These are phyloP conservation scores for Willowsia nigromaculata DNA, from an alignment of 2,888 invertebrate species.

Conservation along the genomic window DNA sequence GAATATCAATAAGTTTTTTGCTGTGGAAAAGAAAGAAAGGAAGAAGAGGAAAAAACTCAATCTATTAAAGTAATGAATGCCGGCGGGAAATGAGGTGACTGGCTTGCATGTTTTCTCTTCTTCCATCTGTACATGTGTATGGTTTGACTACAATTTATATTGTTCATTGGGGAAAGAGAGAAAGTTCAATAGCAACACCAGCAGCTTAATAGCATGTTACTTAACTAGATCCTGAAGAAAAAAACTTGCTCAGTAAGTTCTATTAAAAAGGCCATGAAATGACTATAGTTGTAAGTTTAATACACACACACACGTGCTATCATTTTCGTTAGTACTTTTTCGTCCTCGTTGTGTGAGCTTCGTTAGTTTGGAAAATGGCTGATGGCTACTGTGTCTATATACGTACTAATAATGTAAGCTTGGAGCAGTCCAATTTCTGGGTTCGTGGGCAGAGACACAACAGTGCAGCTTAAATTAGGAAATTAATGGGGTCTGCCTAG, in stretches of 20 bases:
- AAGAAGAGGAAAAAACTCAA: constrained; percentile 63
- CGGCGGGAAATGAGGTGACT: constrained; percentile 64
- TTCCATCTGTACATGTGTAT: not conserved
- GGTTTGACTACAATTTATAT: constrained; percentile 50
- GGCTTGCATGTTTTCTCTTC: constrained; percentile 35
- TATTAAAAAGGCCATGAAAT: constrained; percentile 47
- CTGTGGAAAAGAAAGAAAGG: constrained; percentile 30
- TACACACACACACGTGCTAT: constrained; percentile 6
- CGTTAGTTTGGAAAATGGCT: constrained; percentile 34
- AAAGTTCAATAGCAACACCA: constrained; percentile 11
- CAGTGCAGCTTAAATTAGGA: constrained; percentile 63
- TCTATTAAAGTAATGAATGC: constrained; percentile 72
- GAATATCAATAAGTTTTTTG: constrained; percentile 51
- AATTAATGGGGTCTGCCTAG: constrained; percentile 73
- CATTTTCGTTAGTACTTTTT: constrained; percentile 31
- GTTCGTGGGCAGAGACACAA: constrained; percentile 47
- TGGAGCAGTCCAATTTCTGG: constrained; percentile 50
- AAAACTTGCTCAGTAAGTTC: constrained; percentile 29
- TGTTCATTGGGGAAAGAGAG: constrained; percentile 46
- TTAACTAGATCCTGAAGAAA: not conserved
- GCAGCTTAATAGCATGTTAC: constrained; percentile 18
- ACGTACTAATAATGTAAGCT: not conserved
- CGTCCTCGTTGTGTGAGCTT: constrained; percentile 1
- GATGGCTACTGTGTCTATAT: not conserved
- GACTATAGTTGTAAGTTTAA: constrained; percentile 10